These are phyloP conservation scores for Pelvicachromis taeniatus DNA, from an alignment of 2,113 vertebrate genomes.

Conservation along the genomic window DNA sequence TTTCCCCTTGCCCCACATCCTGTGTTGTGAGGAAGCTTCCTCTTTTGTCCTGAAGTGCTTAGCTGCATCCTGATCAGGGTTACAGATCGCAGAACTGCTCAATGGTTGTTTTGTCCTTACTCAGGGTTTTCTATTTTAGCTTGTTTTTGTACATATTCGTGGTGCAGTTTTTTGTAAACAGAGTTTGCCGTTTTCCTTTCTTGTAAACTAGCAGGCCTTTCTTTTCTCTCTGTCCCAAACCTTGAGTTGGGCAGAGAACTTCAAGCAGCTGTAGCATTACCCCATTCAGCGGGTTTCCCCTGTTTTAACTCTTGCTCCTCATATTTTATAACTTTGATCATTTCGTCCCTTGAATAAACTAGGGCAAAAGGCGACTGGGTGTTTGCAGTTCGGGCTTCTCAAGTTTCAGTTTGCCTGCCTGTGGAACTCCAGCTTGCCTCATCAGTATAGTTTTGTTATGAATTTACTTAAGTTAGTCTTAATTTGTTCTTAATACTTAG, in stretches of 20 bases:
- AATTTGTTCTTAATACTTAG: not conserved
- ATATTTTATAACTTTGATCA: not conserved
- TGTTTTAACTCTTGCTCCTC: not conserved
- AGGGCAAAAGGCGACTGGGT: not conserved
- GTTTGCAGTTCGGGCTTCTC: not conserved
- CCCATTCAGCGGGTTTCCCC: not conserved
- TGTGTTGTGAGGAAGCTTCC: conserved; percentile 70
- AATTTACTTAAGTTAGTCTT: not conserved
- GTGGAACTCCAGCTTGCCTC: not conserved
- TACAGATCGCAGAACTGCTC: conserved; percentile 36
- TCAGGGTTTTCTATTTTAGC: not conserved
- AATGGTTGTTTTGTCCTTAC: conserved; percentile 36
- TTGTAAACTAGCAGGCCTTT: not conserved
- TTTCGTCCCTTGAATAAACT: not conserved
- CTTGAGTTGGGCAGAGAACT: not conserved
- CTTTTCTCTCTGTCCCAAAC: not conserved
- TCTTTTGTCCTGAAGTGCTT: conserved; percentile 61
- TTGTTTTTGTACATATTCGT: not conserved
- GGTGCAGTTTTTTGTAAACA: not conserved
- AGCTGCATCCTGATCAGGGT: conserved; percentile 68
- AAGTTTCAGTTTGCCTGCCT: not conserved
- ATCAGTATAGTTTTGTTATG: not conserved
- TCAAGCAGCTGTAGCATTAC: not conserved
- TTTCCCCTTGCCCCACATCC: conserved; percentile 61
- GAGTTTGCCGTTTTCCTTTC: not conserved